phyloP scores from a whole-genome alignment of 2,888 invertebrate genomes.

The Melanostoma mellinum region DNA sequence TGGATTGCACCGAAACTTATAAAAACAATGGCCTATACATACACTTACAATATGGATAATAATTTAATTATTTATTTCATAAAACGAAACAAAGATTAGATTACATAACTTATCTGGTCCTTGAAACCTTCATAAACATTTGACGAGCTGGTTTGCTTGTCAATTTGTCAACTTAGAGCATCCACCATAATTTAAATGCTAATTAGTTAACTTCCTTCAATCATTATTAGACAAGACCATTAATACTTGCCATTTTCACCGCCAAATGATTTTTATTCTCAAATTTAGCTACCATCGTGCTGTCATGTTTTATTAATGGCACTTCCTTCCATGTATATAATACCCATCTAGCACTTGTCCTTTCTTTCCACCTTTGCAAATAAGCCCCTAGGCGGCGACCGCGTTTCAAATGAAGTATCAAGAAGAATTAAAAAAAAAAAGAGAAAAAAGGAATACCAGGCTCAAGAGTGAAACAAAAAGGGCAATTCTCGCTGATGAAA shows the following conservation, averaged over 20 bases:
- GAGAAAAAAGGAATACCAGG: not conserved
- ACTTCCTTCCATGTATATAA: conserved; percentile 48
- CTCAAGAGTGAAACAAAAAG: not conserved
- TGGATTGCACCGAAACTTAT: too few relatives aligned
- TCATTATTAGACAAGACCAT: conserved; percentile 40
- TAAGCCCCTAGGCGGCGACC: conserved; percentile 42
- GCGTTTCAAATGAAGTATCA: not conserved
- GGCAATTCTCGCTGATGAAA: conserved; percentile 48
- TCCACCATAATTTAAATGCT: not conserved
- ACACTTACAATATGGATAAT: too few relatives aligned
- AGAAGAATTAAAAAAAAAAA: conserved; percentile 26
- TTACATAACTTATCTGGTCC: too few relatives aligned
- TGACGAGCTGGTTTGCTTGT: too few relatives aligned
- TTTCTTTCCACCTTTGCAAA: conserved; percentile 29
- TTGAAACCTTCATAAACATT: too few relatives aligned
- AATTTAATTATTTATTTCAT: too few relatives aligned
- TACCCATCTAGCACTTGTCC: conserved; percentile 49
- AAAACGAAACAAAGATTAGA: too few relatives aligned
- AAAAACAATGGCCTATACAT: too few relatives aligned
- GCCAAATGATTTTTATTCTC: not conserved
- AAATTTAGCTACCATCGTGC: conserved; percentile 21
- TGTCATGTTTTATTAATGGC: conserved; percentile 67
- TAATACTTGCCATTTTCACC: conserved; percentile 29
- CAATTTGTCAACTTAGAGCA: too few relatives aligned
- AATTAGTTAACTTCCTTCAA: conserved; percentile 7